Base-by-base conservation (phyloP, 2,113 vertebrate genomes). In the Geothlypis trichas region DNA sequence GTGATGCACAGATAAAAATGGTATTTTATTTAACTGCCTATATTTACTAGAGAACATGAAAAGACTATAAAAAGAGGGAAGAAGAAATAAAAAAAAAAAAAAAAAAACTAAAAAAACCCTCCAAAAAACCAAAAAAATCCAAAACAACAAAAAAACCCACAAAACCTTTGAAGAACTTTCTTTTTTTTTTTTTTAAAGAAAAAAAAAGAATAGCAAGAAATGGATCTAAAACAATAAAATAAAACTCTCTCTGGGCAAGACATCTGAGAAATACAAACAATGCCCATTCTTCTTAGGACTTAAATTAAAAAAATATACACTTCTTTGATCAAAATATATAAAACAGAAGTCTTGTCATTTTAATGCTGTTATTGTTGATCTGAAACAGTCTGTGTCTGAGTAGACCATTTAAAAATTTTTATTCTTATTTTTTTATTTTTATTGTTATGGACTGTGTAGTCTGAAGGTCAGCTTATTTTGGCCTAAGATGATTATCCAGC, bases 211-310 rank as follows among this genome's bases (percentile, higher is more conserved):
- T 62, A 92, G 15, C 47, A 86, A 78, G 88, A 96, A 51, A 33
- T 84, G 16, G 2, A 71, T 94, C 42, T 94, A 93, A 97, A 97
- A 93, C 65, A 95, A 93, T 79, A 63, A 97, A 96, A 80, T 68
- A 73, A 76, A 96, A 82, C 30, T 94, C 26, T 84, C 28, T 88
- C n/a, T 57, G 91, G 76, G 42, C 35, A 94, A 93, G 57, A 94
- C 74, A 92, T 84, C 74, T 95, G 69, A 96, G 77, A 84, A 93
- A 77, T 49, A 78, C 9, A 75, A 57, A 91, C 17, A 80, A 76
- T 89, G 47, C 1, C 11, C 21, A 77, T 59, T 83, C 57, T 82
- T 58, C 21, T 84, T 76, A 93, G 39, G 35, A 41, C 8, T 11
- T 88, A 46, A 89, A 67, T 90, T 90, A 19, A 91, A 92, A 90